Conservation (phyloP, 1,140 invertebrate genomes). For the Ceratitis capitata region DNA sequence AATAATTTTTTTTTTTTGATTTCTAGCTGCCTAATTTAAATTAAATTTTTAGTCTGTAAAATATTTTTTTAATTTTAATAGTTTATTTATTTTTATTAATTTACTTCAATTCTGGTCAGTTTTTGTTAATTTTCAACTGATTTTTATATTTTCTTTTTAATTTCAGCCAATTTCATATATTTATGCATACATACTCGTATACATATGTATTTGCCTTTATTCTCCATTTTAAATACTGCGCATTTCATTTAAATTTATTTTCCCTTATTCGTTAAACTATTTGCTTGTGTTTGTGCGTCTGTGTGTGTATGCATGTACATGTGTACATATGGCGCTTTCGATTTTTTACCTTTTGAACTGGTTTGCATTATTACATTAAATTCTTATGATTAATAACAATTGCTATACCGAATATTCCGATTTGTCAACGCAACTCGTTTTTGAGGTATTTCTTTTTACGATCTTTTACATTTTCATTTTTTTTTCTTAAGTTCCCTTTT, state of each 20-base stretch:
- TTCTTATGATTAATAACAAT: slow-evolving; percentile 37
- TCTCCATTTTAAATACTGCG: not conserved
- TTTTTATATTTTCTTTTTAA: not conserved
- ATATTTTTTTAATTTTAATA: not conserved
- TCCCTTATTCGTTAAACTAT: not conserved
- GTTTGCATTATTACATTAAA: not conserved
- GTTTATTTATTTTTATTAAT: not conserved
- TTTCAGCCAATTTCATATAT: too few relatives aligned
- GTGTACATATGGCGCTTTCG: not conserved
- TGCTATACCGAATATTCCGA: slow-evolving; percentile 27
- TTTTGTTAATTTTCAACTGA: not conserved
- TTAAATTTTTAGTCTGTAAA: too few relatives aligned
- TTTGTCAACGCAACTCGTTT: slow-evolving; percentile 30
- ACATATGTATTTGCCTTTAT: too few relatives aligned
- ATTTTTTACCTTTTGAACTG: slow-evolving; percentile 28
- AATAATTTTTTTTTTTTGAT: too few relatives aligned
- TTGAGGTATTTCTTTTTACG: not conserved
- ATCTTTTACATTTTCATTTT: not conserved
- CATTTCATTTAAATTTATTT: not conserved
- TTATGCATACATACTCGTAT: too few relatives aligned
- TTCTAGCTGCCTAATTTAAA: too few relatives aligned
- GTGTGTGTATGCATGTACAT: not conserved
- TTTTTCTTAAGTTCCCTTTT: not conserved
- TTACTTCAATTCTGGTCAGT: not conserved
- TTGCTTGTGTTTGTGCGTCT: not conserved